Base-by-base conservation (phyloP, 2,888 invertebrate genomes). In the Spisula subtruncata region DNA sequence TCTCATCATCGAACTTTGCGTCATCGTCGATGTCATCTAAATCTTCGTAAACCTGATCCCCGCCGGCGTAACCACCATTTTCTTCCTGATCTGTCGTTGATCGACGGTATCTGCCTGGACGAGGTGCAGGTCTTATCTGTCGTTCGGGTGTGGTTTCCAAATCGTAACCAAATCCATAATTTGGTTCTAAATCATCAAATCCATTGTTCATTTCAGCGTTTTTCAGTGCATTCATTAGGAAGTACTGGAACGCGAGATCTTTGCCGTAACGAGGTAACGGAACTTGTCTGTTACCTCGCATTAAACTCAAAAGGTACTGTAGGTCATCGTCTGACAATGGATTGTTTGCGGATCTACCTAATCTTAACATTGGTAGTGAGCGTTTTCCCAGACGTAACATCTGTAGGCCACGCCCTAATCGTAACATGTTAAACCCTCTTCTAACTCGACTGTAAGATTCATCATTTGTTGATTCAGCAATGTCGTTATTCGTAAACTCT, bases 351-450 rank as follows among this genome's bases (percentile, higher is more conserved):
- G 93, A 90, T 29, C 94, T 87, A 0, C 94, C 94, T 12, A 95
- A 88, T 66, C 94, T 87, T 8, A 94, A 86, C 92, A 93, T 94
- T 0, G 93, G 93, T 79, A 93, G 90, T 8, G 92, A 92, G 51
- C 95, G 90, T 87, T 95, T 95, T 12, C 95, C 95, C 20, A 95
- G 89, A 6, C 95, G 89, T 18, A 95, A 87, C 95, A 95, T 95
- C 41, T 95, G 94, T 35, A 95, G 91, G 6, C 95, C 95, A 25
- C 95, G 91, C 0, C 94, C 94, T 5, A 95, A 87, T 75, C 94
- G 81, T 5, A 94, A 88, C 94, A 94, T 95, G 82, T 92, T 93
- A 4, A 94, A 84, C 1, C 91, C 92, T 75, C 94, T 87, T 51
- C 93, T 90, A 8, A 93, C 93, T 85, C 94, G 91, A 79, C 87